Evolutionary conservation across 1,140 invertebrate genomes (phyloP), one percentile per base, ranked within the genome.

Genomic region (Melitaea cinxia): DNA sequence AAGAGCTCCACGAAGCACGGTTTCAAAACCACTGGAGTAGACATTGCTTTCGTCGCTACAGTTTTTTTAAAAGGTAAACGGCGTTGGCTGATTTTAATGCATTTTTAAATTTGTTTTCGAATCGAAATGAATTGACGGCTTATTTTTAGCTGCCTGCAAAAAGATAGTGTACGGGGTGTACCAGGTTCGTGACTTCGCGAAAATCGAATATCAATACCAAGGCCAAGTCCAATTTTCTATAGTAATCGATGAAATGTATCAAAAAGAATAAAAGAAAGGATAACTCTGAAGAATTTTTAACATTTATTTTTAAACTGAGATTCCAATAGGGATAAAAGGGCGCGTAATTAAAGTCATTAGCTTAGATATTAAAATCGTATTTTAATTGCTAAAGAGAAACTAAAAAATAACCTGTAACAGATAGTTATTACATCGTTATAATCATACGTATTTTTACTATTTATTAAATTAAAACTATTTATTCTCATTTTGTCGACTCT

Each of bases 401-500:
- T n/a, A n/a, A n/a, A n/a, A n/a, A n/a, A n/a, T n/a, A n/a, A n/a
- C n/a, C n/a, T n/a, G n/a, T n/a, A n/a, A n/a, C n/a, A n/a, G n/a
- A n/a, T n/a, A n/a, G n/a, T n/a, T n/a, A n/a, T n/a, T n/a, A n/a
- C n/a, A n/a, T n/a, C n/a, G n/a, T n/a, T n/a, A n/a, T n/a, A n/a
- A n/a, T n/a, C n/a, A n/a, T n/a, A n/a, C n/a, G n/a, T n/a, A n/a
- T n/a, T 33, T 33, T 33, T 33, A 9, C 30, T 26, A 26, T 26
- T 10, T 33, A 33, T 10, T 33, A 6, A 1, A 10, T n/a, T n/a
- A n/a, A n/a, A n/a, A 15, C 37, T 10, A 14, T 23, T 47, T 47
- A 23, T 47, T 47, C 12, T 14, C 42, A 12, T 23, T 7, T 47
- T 21, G 28, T 14, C 30, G 30, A 54, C 28, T 35, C 49, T 60